A percentile compares a stretch with the other conserved stretches of the same genome.
Conservation (phyloP, 2,797 vertebrate genomes). For the Labroides dimidiatus region DNA sequence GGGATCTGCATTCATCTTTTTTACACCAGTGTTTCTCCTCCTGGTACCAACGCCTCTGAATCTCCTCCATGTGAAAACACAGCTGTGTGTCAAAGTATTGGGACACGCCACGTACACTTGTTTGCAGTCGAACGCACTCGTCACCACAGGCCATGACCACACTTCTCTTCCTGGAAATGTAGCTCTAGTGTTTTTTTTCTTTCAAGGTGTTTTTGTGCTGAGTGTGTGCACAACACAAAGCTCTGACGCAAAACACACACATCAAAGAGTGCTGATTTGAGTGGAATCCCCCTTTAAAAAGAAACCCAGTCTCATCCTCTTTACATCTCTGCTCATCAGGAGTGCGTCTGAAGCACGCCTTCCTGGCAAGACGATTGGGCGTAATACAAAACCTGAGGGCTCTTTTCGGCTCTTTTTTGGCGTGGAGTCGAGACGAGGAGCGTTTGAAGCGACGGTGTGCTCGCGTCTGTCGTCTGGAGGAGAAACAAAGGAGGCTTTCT, state of each 20-base stretch:
- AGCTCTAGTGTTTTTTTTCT: neutral
- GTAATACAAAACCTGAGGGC: constrained; percentile 65
- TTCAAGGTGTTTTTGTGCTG: neutral
- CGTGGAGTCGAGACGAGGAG: constrained; percentile 61
- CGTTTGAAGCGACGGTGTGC: constrained; percentile 65
- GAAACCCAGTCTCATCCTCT: constrained; percentile 40
- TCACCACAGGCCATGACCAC: neutral
- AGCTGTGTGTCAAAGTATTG: constrained; percentile 11
- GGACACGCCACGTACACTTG: constrained; percentile 10
- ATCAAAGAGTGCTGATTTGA: constrained; percentile 42
- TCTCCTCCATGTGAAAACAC: constrained; percentile 33
- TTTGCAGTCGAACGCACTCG: constrained; percentile 4
- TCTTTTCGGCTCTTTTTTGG: constrained; percentile 67
- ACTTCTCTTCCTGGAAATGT: constrained; percentile 19
- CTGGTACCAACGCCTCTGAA: constrained; percentile 29
- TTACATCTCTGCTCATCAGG: constrained; percentile 10
- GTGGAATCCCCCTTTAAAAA: constrained; percentile 54
- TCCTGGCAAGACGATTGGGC: constrained; percentile 61
- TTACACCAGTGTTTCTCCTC: neutral
- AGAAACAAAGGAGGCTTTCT: constrained; percentile 74
- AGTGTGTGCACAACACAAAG: neutral
- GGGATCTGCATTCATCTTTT: neutral
- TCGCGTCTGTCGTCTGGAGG: constrained; percentile 62
- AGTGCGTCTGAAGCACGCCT: constrained; percentile 60
- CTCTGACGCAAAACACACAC: constrained; percentile 3